Evolutionary conservation across 2,888 invertebrate species (phyloP), one percentile per base, ranked within the genome.

Genomic region (Brassicogethes aeneus): DNA sequence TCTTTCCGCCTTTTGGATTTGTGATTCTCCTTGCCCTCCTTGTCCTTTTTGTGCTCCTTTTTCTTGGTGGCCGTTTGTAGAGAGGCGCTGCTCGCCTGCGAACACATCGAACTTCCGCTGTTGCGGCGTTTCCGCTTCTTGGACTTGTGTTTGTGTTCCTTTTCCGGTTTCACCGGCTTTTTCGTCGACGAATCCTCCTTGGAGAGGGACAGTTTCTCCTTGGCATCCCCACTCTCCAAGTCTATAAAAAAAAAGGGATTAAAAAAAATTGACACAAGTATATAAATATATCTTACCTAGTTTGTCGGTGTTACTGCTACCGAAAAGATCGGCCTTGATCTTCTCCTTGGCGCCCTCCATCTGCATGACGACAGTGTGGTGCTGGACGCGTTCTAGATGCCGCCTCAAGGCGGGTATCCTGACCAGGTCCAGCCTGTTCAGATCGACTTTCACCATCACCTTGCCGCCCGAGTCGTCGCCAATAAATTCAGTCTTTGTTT

Each of bases 361-460:
- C 10, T 23, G 23, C 23, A 23, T 5, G 23, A 23, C 5, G 23
- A 23, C 5, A 5, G 23, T n/a, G n/a, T n/a, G 23, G 10, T 23
- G 23, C 23, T 23, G 23, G 5, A 10, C 10, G 5, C 23, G 23
- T 10, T 23, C 23, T 16, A 58, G 34, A 15, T 48, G 49, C 43
- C 46, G 48, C 41, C 45, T 54, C 34, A 60, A 39, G 31, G 40
- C 43, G 33, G 54, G 51, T 37, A 55, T 51, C 14, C 40, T 61
- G 44, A 53, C 64, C 12, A 74, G 56, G 41, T 74, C 71, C 33
- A 77, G 59, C 30, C 64, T 64, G 47, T 69, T 70, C 40, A 60
- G 42, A 32, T 54, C 53, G 37, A 63, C 62, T 32, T 51, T 54
- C 13, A 63, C 56, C 14, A 37, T 3, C 5, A 15, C 36, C 14